Conservation (phyloP, 1,140 invertebrate genomes). For the Luehdorfia chinensis region DNA sequence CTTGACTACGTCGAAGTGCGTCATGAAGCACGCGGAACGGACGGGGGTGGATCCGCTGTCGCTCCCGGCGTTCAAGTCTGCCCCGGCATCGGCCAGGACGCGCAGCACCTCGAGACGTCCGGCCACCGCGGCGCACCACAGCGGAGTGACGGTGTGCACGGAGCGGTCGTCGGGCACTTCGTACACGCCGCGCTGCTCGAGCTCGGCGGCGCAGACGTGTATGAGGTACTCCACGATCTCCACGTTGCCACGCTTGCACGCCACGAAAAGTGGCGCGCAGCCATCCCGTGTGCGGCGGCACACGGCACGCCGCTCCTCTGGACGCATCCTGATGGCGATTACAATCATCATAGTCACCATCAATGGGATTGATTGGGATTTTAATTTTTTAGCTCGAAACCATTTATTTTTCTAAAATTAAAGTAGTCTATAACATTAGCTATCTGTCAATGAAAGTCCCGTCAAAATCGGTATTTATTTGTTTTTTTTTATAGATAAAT, state of each 20-base stretch:
- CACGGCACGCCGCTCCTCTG: conserved; percentile 79
- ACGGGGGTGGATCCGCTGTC: conserved; percentile 94
- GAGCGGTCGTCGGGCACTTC: conserved; percentile 76
- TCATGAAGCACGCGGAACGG: conserved; percentile 95
- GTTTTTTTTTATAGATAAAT: too few species aligned
- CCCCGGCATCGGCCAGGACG: conserved; percentile 87
- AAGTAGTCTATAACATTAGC: too few species aligned
- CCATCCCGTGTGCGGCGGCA: conserved; percentile 83
- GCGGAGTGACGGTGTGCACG: conserved; percentile 89
- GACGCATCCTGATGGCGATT: conserved; percentile 64
- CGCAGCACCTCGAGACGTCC: conserved; percentile 88
- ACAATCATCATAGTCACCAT: too few species aligned
- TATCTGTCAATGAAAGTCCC: too few species aligned
- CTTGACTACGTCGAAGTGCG: conserved; percentile 85
- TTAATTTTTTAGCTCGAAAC: too few species aligned
- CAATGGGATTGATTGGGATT: too few species aligned
- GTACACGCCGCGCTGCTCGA: conserved; percentile 90
- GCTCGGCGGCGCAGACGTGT: conserved; percentile 87
- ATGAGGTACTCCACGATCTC: conserved; percentile 94
- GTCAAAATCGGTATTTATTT: too few species aligned
- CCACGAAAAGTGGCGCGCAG: conserved; percentile 92
- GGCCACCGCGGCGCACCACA: conserved; percentile 97
- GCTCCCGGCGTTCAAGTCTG: conserved; percentile 89
- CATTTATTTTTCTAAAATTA: too few species aligned
- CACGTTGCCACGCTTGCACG: conserved; percentile 89